Percentiles rank a stretch among this genome's conserved stretches.
Evolutionary conservation across 2,888 invertebrate species (phyloP).

Genomic region (Ochlodes sylvanus): DNA sequence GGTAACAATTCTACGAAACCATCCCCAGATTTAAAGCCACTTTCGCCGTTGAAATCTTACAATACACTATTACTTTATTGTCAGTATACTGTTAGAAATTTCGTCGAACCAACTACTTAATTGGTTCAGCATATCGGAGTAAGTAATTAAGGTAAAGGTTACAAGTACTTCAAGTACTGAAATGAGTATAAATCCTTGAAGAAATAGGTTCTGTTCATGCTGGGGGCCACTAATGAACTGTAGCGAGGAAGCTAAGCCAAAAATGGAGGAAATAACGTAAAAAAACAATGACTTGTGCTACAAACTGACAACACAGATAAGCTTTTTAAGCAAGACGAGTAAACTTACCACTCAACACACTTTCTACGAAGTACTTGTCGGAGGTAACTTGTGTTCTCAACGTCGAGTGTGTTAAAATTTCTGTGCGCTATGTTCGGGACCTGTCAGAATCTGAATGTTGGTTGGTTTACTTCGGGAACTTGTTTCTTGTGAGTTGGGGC

Average conservation of each 20-base stretch:
- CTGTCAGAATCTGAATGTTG: constrained; percentile 32
- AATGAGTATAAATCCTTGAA: too few species aligned
- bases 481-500: constrained; percentile 32
- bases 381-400: background rate
- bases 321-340: constrained; percentile 6
- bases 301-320: too few species aligned
- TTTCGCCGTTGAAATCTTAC: constrained; percentile 8
- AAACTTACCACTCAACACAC: constrained; percentile 2
- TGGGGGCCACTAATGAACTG: too few species aligned
- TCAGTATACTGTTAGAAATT: too few species aligned
- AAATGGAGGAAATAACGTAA: too few species aligned
- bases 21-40: constrained; percentile 1
- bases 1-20: constrained; percentile 24
- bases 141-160: too few species aligned
- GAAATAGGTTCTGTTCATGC: too few species aligned
- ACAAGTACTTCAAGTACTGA: too few species aligned
- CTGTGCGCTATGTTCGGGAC: constrained; percentile 2
- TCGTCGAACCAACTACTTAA: too few species aligned
- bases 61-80: background rate
- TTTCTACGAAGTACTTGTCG: background rate
- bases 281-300: too few species aligned
- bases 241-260: too few species aligned
- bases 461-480: constrained; percentile 31
- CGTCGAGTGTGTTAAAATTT: constrained; percentile 13
- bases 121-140: too few species aligned